These are phyloP conservation scores for Okamejei kenojei DNA, from an alignment of 2,797 vertebrate genomes.

Conservation along the genomic window DNA sequence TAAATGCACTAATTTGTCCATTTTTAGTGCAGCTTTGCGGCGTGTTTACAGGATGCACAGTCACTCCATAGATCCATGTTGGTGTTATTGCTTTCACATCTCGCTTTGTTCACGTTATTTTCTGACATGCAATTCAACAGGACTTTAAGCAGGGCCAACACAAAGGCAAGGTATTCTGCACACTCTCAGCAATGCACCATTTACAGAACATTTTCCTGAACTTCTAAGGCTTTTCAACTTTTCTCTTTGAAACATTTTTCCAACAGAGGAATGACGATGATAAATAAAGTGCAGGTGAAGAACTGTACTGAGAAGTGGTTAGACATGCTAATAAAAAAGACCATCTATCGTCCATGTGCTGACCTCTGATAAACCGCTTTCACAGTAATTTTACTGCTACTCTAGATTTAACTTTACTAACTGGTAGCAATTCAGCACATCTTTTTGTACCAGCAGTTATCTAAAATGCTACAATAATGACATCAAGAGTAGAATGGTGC, in stretches of 20 bases:
- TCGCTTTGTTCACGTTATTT: too few species aligned
- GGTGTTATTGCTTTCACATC: neutral
- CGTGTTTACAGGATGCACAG: neutral
- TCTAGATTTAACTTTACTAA: constrained; percentile 80
- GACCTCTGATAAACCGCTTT: constrained; percentile 79
- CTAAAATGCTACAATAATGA: constrained; percentile 89
- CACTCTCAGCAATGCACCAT: constrained; percentile 34
- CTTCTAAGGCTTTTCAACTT: constrained; percentile 69
- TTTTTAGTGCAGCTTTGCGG: neutral
- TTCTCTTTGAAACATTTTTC: constrained; percentile 61
- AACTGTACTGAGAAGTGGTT: constrained; percentile 69
- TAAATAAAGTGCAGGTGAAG: constrained; percentile 70
- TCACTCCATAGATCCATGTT: neutral
- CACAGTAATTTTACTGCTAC: constrained; percentile 81
- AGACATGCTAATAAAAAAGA: constrained; percentile 65
- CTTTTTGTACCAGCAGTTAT: constrained; percentile 79
- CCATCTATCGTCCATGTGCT: constrained; percentile 59
- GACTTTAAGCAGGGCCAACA: constrained; percentile 7
- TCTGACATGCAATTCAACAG: constrained; percentile 4
- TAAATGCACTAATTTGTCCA: neutral
- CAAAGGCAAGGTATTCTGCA: too few species aligned
- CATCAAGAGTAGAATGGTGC: constrained; percentile 81
- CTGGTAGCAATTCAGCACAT: constrained; percentile 77
- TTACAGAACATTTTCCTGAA: constrained; percentile 64
- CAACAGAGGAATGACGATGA: constrained; percentile 67